Conservation (phyloP, 2,888 invertebrate genomes). For the Chrysolina oricalcia region DNA sequence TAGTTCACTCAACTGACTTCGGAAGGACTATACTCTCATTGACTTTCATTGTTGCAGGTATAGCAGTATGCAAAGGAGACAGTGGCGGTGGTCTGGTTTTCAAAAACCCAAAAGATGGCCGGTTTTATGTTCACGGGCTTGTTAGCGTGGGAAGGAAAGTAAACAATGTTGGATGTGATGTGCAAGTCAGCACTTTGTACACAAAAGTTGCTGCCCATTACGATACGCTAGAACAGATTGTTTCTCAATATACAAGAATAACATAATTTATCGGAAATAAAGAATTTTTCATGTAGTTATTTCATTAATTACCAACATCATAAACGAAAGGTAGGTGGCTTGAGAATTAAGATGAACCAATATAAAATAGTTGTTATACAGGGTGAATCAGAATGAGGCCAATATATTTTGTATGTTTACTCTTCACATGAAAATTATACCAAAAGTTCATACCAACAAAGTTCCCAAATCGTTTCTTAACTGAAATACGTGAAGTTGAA, state of each 20-base stretch:
- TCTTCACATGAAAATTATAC: too few relatives aligned
- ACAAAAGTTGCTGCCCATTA: slow-evolving; percentile 52
- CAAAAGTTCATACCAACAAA: too few relatives aligned
- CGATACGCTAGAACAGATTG: slow-evolving; percentile 45
- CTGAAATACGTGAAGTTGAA: too few relatives aligned
- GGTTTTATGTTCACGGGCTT: slow-evolving; percentile 71
- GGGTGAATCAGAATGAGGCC: too few relatives aligned
- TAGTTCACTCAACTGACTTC: background rate
- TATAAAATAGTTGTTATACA: too few relatives aligned
- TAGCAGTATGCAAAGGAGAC: slow-evolving; percentile 72
- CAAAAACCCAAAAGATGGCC: slow-evolving; percentile 52
- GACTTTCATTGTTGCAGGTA: slow-evolving; percentile 52
- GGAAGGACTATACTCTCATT: background rate
- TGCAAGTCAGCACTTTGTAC: slow-evolving; percentile 53
- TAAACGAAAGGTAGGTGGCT: too few relatives aligned
- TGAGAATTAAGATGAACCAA: too few relatives aligned
- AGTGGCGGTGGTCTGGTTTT: slow-evolving; percentile 73
- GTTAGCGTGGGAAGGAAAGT: slow-evolving; percentile 66
- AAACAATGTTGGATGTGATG: slow-evolving; percentile 45
- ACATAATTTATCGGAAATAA: background rate
- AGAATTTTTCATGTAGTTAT: background rate
- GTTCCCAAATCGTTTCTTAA: too few relatives aligned
- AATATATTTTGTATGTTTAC: too few relatives aligned
- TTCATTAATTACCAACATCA: background rate
- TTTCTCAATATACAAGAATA: slow-evolving; percentile 30